phyloP scores from a whole-genome alignment of 2,113 vertebrate species.

The Pavo muticus region DNA sequence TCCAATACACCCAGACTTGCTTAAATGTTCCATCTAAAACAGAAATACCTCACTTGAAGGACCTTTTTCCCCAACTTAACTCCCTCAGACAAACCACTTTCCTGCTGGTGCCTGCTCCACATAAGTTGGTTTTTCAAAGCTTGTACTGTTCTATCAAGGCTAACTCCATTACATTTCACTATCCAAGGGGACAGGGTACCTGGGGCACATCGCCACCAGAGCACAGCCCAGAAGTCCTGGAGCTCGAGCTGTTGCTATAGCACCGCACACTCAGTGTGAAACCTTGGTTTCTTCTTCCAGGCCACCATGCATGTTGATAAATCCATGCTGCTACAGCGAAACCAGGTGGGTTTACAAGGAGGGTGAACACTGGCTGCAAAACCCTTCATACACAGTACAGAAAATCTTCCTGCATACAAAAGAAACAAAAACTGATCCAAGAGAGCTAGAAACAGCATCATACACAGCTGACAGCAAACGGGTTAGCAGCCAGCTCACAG shows the following conservation, averaged over 20 bases:
- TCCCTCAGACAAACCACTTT: neutral
- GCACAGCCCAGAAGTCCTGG: neutral
- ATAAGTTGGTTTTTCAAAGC: neutral
- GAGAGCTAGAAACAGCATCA: neutral
- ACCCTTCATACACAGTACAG: neutral
- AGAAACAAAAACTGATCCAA: conserved; percentile 5
- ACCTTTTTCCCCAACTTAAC: neutral
- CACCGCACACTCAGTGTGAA: neutral
- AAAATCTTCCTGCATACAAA: neutral
- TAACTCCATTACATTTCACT: neutral
- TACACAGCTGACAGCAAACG: neutral
- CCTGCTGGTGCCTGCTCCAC: neutral
- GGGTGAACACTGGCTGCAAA: neutral
- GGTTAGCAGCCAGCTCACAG: neutral
- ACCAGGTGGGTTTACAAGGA: neutral
- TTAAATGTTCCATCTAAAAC: neutral
- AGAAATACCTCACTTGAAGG: neutral
- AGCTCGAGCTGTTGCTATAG: neutral
- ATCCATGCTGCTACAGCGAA: neutral
- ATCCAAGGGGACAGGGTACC: neutral
- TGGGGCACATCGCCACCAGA: accelerated
- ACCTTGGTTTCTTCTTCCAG: neutral
- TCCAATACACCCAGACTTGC: neutral
- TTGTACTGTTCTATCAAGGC: neutral
- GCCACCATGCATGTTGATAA: neutral